Conservation (phyloP, 1,140 invertebrate species). For the Lepidurus couesii region DNA sequence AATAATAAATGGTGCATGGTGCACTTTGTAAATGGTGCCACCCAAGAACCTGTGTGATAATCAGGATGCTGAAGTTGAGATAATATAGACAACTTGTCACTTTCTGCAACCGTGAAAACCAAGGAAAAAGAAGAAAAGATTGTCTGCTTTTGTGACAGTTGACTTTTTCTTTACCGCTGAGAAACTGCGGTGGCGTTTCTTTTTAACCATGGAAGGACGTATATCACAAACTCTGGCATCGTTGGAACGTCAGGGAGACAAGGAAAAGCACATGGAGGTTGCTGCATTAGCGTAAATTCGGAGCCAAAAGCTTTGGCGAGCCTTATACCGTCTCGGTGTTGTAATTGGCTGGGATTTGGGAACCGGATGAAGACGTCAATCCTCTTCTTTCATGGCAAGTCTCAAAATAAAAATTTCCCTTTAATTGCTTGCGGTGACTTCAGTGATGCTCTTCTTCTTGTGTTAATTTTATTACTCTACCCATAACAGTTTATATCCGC, state of each 20-base stretch:
- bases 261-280: conserved; percentile 12
- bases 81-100: conserved; percentile 15
- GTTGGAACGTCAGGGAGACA: conserved; percentile 13
- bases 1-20: too few species aligned
- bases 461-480: background rate
- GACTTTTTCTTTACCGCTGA: background rate
- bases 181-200: background rate
- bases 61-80: background rate
- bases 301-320: background rate
- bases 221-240: conserved; percentile 8
- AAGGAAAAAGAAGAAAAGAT: background rate
- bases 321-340: conserved; percentile 18
- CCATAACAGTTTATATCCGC: too few species aligned
- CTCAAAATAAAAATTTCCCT: background rate
- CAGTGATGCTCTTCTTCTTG: background rate
- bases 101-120: background rate
- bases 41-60: background rate
- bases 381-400: background rate
- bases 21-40: too few species aligned
- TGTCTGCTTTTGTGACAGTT: background rate
- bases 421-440: too few species aligned
- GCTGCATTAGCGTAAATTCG: conserved; percentile 18
- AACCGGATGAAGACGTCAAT: conserved; percentile 14
- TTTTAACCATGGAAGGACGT: background rate
- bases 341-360: conserved; percentile 17